Evolutionary conservation across 2,888 invertebrate genomes (phyloP).

Genomic region (Acrobasis suavella): DNA sequence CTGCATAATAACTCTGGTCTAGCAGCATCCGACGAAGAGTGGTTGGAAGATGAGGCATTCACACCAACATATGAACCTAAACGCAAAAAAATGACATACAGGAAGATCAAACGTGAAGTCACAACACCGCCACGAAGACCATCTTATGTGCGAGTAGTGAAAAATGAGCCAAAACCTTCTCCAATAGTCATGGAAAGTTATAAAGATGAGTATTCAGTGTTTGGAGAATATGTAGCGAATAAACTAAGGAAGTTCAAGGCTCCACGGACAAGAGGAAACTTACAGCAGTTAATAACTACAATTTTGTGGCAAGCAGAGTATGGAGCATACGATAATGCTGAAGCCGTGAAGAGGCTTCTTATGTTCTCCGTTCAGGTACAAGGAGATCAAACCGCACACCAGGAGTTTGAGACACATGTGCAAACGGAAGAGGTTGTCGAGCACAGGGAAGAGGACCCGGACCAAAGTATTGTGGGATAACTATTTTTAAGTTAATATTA

Average conservation of each 20-base stretch:
- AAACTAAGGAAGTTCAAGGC: constrained; percentile 66
- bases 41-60: constrained; percentile 70
- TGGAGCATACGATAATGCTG: constrained; percentile 67
- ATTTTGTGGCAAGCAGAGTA: constrained; percentile 76
- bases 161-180: constrained; percentile 28
- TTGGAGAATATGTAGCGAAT: constrained; percentile 73
- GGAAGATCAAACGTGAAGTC: constrained; percentile 65
- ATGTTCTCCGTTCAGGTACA: constrained; percentile 53
- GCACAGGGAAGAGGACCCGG: constrained; percentile 31
- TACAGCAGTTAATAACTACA: constrained; percentile 73
- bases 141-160: constrained; percentile 1
- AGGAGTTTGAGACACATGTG: constrained; percentile 15
- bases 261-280: constrained; percentile 60
- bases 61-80: constrained; percentile 56
- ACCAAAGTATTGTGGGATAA: constrained; percentile 36
- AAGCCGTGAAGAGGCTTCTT: constrained; percentile 64
- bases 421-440: constrained; percentile 38
- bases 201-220: constrained; percentile 68
- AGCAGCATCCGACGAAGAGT: constrained; percentile 65
- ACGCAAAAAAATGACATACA: constrained; percentile 55
- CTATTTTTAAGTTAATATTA: background rate
- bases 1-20: constrained; percentile 47
- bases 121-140: constrained; percentile 47
- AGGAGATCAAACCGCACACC: constrained; percentile 25
- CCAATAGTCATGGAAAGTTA: constrained; percentile 45